Percentiles rank a stretch among this genome's conserved stretches.
Evolutionary conservation across 2,113 vertebrate species (phyloP).

Genomic region (Mobula birostris): DNA sequence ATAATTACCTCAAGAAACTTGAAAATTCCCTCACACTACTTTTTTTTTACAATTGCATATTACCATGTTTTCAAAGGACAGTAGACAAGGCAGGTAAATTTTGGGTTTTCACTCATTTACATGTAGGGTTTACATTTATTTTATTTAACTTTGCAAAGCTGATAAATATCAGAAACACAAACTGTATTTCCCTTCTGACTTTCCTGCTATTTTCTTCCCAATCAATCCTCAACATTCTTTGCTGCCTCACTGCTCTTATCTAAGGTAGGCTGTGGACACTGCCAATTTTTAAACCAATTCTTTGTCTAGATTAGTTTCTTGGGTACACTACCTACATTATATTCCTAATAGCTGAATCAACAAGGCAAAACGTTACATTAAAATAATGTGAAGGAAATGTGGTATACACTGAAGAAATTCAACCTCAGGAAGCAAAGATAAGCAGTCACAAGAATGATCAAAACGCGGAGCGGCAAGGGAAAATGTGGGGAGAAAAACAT

Average conservation of each 20-base stretch:
- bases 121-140: neutral
- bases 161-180: neutral
- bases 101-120: neutral
- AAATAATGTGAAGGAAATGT: no score
- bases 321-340: neutral
- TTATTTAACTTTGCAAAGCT: neutral
- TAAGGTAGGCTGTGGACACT: neutral
- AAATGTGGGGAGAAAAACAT: neutral
- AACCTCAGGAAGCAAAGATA: neutral
- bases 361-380: neutral
- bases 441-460: neutral
- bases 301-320: neutral
- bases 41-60: neutral
- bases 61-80: neutral
- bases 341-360: neutral
- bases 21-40: neutral
- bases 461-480: neutral
- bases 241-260: neutral
- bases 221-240: neutral
- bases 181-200: neutral
- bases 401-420: neutral
- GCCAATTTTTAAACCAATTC: neutral
- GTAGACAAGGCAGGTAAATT: neutral
- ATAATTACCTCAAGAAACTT: neutral
- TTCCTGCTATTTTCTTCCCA: neutral